Conservation (phyloP, 2,797 vertebrate species). For the Sebastes aleutianus region DNA sequence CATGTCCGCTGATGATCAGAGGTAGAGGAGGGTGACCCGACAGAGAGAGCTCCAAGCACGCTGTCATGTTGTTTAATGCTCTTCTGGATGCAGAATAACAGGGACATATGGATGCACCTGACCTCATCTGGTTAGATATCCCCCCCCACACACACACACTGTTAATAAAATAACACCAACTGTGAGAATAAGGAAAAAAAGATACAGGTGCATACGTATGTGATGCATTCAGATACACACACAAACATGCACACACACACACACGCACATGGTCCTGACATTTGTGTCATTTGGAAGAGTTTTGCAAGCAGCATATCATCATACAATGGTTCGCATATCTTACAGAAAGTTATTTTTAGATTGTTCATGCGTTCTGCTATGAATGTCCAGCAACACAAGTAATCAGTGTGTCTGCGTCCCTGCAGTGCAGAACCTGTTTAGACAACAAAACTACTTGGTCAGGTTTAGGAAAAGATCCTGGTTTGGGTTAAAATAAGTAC, state of each 20-base stretch:
- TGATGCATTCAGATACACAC: neutral
- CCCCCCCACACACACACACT: neutral
- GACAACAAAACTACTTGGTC: too few relatives aligned
- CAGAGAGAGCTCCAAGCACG: neutral
- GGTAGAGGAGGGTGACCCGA: neutral
- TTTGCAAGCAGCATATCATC: too few relatives aligned
- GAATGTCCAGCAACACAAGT: too few relatives aligned
- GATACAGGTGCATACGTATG: neutral
- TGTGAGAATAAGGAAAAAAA: neutral
- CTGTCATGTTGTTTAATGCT: slow-evolving; percentile 1
- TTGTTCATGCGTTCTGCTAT: too few relatives aligned
- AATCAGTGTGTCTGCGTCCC: too few relatives aligned
- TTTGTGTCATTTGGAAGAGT: too few relatives aligned
- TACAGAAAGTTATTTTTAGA: too few relatives aligned
- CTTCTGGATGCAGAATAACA: neutral
- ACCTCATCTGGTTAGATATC: neutral
- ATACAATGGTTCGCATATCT: too few relatives aligned
- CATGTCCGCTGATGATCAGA: slow-evolving; percentile 39
- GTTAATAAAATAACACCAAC: neutral
- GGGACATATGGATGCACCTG: neutral
- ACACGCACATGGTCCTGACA: neutral
- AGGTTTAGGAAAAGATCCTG: too few relatives aligned
- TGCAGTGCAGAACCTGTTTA: too few relatives aligned
- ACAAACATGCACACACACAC: neutral
- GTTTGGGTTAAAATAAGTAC: too few relatives aligned